Base-by-base conservation (phyloP, 2,113 vertebrate genomes). In the Pseudorhombus dupliciocellatus region DNA sequence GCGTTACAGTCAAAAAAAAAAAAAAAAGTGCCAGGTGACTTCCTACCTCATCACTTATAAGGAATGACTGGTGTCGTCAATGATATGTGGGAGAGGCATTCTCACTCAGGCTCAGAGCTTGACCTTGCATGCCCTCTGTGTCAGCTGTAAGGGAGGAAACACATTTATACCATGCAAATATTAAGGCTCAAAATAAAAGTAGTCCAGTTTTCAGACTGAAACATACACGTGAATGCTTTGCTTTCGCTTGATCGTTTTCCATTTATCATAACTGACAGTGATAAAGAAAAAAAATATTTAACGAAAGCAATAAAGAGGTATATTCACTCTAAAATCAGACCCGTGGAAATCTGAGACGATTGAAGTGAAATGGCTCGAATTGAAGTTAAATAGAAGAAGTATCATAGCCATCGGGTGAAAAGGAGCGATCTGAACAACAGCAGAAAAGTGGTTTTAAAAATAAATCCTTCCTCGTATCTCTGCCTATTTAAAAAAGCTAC, bases 11-110 rank as follows among this genome's bases (percentile, higher is more conserved):
- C 65, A 42, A 52, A 53, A 64, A 57, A 62, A 52, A 53, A 64
- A 57, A 62, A 70, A 65, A 74, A 30, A 40, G 46, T 58, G 76
- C 54, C 58, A 75, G 73, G 81, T 73, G 75, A 76, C 85, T 84
- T 89, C 76, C 77, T 76, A 24, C 56, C 77, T 65, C 82, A 86
- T 84, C 74, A 59, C 73, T 67, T 78, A 68, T 59, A 81, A 51
- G 60, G 73, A 82, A 76, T 63, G 64, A 28, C 58, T 26, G 10
- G 21, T 50, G 48, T 28, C 54, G 21, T 28, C 20, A 16, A 22
- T 67, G 77, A 68, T 46, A 65, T 62, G 58, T 72, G 30, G 53
- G 58, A 34, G 50, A 51, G 48, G 18, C 8, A 52, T 56, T 5
- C 52, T 82, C 54, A 20, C 2, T n/a, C 5, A 11, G 1, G 15